Evolutionary conservation across 2,113 vertebrate genomes (phyloP).

Genomic region (Prinia subflava): DNA sequence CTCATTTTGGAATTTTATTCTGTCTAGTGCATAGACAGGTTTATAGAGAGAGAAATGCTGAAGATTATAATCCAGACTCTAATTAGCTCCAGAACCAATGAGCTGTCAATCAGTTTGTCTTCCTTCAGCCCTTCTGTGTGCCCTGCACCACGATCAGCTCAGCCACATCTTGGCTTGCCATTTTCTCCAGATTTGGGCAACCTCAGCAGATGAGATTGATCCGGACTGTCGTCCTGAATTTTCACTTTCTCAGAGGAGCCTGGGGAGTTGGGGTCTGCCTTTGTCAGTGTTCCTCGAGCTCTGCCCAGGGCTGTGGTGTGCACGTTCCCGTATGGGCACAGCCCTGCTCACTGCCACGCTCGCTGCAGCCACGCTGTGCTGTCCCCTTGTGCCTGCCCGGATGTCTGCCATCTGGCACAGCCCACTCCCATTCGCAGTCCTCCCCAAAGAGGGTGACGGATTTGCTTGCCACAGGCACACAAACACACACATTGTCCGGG

Average conservation of each 20-base stretch:
- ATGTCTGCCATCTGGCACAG: conserved; percentile 12
- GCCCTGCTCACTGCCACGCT: not conserved
- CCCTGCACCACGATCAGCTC: not conserved
- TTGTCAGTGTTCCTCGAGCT: not conserved
- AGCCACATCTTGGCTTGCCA: not conserved
- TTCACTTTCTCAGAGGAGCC: not conserved
- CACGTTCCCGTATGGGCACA: not conserved
- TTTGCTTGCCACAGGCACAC: not conserved
- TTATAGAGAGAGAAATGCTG: not conserved
- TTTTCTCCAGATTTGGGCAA: not conserved
- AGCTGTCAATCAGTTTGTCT: not conserved
- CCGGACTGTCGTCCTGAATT: fast-evolving
- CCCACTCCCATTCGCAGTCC: not conserved
- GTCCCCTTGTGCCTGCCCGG: not conserved
- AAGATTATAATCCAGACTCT: not conserved
- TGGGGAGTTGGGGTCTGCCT: not conserved
- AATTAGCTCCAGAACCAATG: not conserved
- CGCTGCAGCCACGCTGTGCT: fast-evolving
- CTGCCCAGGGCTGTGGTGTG: not conserved
- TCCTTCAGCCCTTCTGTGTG: not conserved
- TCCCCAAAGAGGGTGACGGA: not conserved
- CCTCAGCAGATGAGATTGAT: not conserved
- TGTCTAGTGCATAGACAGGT: not conserved
- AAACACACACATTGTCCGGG: not conserved
- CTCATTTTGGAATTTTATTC: not conserved